Conservation (phyloP, 2,113 vertebrate genomes). For the Amia ocellicauda region DNA sequence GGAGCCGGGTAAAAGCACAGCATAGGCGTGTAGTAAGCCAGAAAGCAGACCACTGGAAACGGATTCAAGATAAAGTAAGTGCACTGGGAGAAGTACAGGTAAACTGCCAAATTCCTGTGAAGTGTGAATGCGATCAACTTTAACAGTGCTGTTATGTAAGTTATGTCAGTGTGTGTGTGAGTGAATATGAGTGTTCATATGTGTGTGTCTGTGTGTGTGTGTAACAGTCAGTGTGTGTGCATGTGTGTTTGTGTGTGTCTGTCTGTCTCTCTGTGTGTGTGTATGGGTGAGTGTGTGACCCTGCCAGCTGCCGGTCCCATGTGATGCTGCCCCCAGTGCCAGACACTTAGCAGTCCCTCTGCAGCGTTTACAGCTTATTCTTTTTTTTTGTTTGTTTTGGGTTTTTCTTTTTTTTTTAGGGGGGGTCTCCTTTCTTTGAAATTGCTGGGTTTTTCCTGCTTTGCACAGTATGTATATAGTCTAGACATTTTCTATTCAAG, state of each 20-base stretch:
- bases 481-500: background rate
- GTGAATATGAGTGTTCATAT: background rate
- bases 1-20: too few relatives aligned
- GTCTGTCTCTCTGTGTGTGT: background rate
- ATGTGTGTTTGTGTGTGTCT: background rate
- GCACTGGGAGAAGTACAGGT: too few relatives aligned
- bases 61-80: too few relatives aligned
- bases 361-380: background rate
- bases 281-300: background rate
- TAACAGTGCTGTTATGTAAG: too few relatives aligned
- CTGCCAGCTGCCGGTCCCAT: background rate
- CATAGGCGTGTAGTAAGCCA: too few relatives aligned
- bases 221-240: background rate
- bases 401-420: too few relatives aligned
- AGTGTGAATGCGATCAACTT: too few relatives aligned
- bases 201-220: conserved; percentile 6
- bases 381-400: background rate
- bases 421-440: too few relatives aligned
- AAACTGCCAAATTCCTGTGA: too few relatives aligned
- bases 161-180: background rate
- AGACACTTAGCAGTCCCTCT: background rate
- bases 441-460: background rate
- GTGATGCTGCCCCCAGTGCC: background rate
- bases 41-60: too few relatives aligned
- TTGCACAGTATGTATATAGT: background rate